Evolutionary conservation across 1,140 invertebrate genomes (phyloP).

Genomic region (Pachyrhynchus sulphureomaculatus): DNA sequence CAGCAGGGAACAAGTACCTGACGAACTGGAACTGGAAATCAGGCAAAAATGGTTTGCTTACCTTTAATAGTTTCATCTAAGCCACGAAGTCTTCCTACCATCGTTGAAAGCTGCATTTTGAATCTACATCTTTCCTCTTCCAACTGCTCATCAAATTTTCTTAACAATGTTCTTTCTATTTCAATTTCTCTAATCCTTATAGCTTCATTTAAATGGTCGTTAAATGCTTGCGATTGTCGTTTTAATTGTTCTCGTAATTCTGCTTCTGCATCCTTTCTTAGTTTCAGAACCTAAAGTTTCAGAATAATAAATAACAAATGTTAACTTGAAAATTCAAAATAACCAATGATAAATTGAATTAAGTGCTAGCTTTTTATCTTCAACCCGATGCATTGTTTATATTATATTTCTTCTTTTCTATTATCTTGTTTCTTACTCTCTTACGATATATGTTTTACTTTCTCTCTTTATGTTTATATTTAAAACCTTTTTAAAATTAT

Average conservation of each 20-base stretch:
- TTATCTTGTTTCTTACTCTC: no score
- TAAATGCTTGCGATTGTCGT: constrained; percentile 78
- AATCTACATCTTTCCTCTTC: constrained; percentile 68
- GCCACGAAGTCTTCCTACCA: constrained; percentile 82
- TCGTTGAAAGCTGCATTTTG: constrained; percentile 75
- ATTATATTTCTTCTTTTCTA: no score
- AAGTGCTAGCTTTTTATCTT: neutral
- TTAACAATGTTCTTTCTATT: constrained; percentile 62
- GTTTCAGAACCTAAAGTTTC: constrained; percentile 57
- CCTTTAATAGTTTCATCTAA: constrained; percentile 85
- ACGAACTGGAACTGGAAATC: no score
- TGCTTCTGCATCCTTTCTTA: constrained; percentile 67
- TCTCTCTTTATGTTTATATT: no score
- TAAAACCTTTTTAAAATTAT: no score
- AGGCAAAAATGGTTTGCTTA: no score
- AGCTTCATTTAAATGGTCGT: constrained; percentile 77
- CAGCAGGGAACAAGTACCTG: no score
- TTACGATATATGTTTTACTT: no score
- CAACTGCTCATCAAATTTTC: constrained; percentile 69
- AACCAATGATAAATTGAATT: no score
- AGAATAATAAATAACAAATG: constrained; percentile 27
- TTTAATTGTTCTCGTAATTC: constrained; percentile 77
- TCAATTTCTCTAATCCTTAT: constrained; percentile 71
- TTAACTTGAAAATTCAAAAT: no score
- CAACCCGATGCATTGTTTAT: no score